These are phyloP conservation scores for Monodelphis domestica DNA, from an alignment of 2,797 vertebrate genomes.

Conservation along the genomic window DNA sequence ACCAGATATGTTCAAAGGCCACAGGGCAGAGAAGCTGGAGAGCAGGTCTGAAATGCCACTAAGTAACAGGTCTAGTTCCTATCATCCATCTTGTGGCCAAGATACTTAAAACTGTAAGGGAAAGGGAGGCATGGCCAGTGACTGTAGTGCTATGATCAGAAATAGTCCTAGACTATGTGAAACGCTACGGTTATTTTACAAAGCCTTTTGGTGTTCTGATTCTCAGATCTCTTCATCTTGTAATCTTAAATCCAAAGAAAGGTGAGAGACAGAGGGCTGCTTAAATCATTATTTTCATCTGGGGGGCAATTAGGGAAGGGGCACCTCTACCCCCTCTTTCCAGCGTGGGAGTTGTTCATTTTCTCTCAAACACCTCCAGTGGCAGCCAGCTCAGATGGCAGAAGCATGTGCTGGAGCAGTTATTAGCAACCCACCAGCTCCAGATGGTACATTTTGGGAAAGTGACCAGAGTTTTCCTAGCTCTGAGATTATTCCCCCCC, in stretches of 20 bases:
- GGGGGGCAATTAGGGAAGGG: neutral
- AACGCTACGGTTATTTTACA: neutral
- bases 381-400: slow-evolving; percentile 5
- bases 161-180: neutral
- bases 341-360: neutral
- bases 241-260: neutral
- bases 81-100: neutral
- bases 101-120: neutral
- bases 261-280: neutral
- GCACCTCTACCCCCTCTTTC: neutral
- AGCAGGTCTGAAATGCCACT: neutral
- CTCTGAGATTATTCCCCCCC: neutral
- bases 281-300: neutral
- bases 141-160: neutral
- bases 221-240: neutral
- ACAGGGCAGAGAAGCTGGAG: neutral
- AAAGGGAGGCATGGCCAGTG: neutral
- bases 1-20: neutral
- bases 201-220: neutral
- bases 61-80: neutral
- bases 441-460: neutral
- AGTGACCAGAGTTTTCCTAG: neutral
- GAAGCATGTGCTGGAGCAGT: neutral
- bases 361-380: neutral
- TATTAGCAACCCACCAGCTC: slow-evolving; percentile 56